Evolutionary conservation across 2,888 invertebrate genomes (phyloP), one percentile per base, ranked within the genome.

Genomic region (Trissonchulus latispiculum): DNA sequence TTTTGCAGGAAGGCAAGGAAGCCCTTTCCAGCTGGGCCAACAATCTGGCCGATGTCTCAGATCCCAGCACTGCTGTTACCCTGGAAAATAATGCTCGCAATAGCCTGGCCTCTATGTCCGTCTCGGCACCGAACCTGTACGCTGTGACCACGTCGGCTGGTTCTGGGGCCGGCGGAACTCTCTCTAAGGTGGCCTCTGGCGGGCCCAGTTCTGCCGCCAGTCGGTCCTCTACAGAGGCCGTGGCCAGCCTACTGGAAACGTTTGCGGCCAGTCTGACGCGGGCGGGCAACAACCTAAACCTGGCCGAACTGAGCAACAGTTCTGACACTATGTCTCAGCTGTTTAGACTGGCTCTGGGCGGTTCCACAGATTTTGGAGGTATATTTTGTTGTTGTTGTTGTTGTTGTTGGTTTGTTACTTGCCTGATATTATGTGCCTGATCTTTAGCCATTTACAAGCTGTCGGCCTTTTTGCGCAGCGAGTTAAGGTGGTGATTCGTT

Each of bases 201-300:
- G 82, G 82, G n/a, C n/a, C n/a, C 75, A 81, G 82, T 23, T 18
- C 8, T 29, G n/a, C n/a, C 15, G 64, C 15, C 31, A 29, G 64
- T 28, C 31, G 28, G 80, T 76, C 76, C 69, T 74, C 75, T 37
- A 82, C 83, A 79, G 84, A 85, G 73, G 89, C 87, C 81, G 90
- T 89, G 79, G 90, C 86, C 83, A 90, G 91, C 82, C 85, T 92
- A 75, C 84, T 91, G 80, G 91, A 91, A 83, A 90, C 91, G 29
- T 91, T 92, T 83, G 90, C 91, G 8, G 71, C 28, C 37, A 90
- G 90, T 1, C 89, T 91, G 84, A 90, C 91, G 1, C 86, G 83
- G n/a, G 70, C 70, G 18, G 77, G 83, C 37, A 70, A 70, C 36
- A 83, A 81, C 77, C 77, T 81, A 35, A 78, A 78, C 29, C 31